Evolutionary conservation across 1,140 invertebrate genomes (phyloP).

Genomic region (Idris sp.): DNA sequence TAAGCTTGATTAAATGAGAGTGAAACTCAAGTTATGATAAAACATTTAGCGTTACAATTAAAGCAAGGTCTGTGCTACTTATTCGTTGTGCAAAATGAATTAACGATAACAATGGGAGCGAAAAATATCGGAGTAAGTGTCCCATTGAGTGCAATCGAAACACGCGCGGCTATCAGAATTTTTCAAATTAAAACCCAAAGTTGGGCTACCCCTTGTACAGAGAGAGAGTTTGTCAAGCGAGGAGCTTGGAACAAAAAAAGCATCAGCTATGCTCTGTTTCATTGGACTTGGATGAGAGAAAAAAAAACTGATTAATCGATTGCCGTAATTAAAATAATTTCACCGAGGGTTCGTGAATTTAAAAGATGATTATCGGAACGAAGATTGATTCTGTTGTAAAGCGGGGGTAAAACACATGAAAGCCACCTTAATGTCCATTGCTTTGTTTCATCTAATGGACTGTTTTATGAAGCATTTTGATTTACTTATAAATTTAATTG

Average conservation of each 20-base stretch:
- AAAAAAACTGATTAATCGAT: conserved; percentile 33
- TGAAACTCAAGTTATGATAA: too few species aligned
- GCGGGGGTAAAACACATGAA: too few species aligned
- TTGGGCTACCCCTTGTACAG: conserved; percentile 7
- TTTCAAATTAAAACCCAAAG: conserved; percentile 20
- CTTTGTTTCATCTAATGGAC: conserved; percentile 5
- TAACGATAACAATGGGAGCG: conserved; percentile 22
- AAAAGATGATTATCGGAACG: conserved; percentile 34
- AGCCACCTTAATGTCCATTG: conserved; percentile 9
- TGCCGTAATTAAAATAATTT: conserved; percentile 31
- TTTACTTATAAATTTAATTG: too few species aligned
- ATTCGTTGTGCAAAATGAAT: conserved; percentile 28
- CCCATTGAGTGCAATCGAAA: conserved; percentile 8
- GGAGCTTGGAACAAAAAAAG: conserved; percentile 15
- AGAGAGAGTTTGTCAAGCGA: conserved; percentile 5
- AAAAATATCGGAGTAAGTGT: neutral
- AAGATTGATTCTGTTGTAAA: conserved; percentile 23
- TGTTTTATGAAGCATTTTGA: too few species aligned
- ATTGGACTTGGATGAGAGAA: conserved; percentile 29
- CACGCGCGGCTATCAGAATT: conserved; percentile 2
- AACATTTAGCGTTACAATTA: conserved; percentile 32
- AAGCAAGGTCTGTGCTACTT: conserved; percentile 35
- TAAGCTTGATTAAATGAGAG: conserved; percentile 33
- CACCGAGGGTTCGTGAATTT: conserved; percentile 7
- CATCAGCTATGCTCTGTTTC: conserved; percentile 17